These are phyloP conservation scores for Falco columbarius DNA, from an alignment of 2,797 vertebrate genomes.

Conservation along the genomic window DNA sequence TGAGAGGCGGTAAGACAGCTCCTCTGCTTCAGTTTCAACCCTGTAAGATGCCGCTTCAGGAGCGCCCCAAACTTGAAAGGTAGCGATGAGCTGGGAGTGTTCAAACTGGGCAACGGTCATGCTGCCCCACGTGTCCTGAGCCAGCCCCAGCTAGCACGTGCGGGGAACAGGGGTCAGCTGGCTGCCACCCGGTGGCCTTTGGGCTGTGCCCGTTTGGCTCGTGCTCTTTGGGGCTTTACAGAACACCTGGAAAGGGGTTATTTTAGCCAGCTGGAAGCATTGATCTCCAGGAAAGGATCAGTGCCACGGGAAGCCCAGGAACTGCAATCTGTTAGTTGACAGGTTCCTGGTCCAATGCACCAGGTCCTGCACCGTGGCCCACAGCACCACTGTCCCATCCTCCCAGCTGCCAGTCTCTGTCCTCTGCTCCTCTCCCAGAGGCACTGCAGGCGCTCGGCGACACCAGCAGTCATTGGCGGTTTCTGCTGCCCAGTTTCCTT, in stretches of 20 bases:
- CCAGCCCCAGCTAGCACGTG: not conserved
- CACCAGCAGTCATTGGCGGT: constrained; percentile 73
- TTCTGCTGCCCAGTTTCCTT: constrained; percentile 82
- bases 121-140: not conserved
- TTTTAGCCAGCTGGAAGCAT: not conserved
- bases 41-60: not conserved
- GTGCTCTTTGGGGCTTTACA: not conserved
- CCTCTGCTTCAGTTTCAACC: not conserved
- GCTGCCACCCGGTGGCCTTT: rapidly evolving
- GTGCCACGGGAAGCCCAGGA: not conserved
- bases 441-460: not conserved
- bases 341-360: not conserved
- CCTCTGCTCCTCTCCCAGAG: not conserved
- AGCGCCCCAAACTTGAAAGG: not conserved
- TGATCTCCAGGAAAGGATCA: not conserved
- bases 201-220: not conserved
- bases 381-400: not conserved
- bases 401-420: not conserved
- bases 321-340: not conserved
- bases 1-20: not conserved
- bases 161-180: not conserved
- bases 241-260: not conserved
- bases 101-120: rapidly evolving
- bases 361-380: not conserved
- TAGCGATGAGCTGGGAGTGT: not conserved